Evolutionary conservation across 2,888 invertebrate species (phyloP), one percentile per base, ranked within the genome.

Genomic region (Cistogaster globosa): DNA sequence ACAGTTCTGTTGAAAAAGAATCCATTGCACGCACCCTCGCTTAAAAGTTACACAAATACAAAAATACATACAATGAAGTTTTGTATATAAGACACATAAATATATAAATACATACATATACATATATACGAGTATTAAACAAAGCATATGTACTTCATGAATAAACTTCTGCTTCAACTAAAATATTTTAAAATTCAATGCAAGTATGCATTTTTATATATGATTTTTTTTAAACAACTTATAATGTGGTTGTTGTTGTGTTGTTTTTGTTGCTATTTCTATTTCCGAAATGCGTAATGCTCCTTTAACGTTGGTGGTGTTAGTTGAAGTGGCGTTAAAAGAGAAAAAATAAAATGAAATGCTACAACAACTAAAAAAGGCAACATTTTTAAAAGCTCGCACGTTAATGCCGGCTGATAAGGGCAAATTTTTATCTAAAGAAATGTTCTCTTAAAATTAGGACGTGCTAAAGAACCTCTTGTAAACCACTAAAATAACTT

Each of bases 151-250:
- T 32, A 0, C 6, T 8, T 7, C 8, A 32, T 7, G 6, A 5
- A 32, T 7, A 32, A 32, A 32, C 32, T 32, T 7, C 0, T 32
- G 8, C 32, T 32, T 32, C 32, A 32, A 38, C 12, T 62, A 53
- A 75, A 60, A 57, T 42, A 53, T 76, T 75, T 83, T 67, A 71
- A 79, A 80, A 80, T 80, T 84, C 79, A 65, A 55, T 65, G 53
- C 76, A 72, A 57, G 84, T 51, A n/a, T 48, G 57, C 22, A 60
- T 53, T 74, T 63, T 69, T 42, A 65, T 51, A 38, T 74, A 57
- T 65, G 58, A 42, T 71, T 68, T 60, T 74, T 62, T 78, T 67
- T 71, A 45, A 62, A 55, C 32, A 57, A 38, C 20, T 72, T 58
- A 45, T 18, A 55, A 38, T 55, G 36, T 16, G n/a, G 14, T 60